Conservation (phyloP, 2,888 invertebrate genomes). For the Steromphala cineraria region DNA sequence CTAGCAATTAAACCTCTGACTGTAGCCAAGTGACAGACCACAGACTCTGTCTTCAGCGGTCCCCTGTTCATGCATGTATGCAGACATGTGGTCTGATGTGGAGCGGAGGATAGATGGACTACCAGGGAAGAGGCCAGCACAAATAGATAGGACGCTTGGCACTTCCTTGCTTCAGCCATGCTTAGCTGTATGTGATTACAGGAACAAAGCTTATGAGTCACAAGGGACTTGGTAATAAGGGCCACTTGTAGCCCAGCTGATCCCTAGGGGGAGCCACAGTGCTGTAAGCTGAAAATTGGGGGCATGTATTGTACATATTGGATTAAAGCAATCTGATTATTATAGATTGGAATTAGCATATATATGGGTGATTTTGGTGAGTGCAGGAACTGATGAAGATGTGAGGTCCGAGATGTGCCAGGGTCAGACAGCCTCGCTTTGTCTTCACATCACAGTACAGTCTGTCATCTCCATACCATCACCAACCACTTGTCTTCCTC, state of each 20-base stretch:
- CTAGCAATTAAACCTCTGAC: too few species aligned
- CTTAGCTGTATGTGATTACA: neutral
- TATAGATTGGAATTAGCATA: constrained; percentile 17
- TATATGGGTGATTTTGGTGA: constrained; percentile 3
- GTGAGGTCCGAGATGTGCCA: neutral
- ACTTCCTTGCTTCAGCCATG: too few species aligned
- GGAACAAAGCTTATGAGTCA: neutral
- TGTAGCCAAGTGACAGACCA: too few species aligned
- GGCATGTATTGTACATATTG: neutral
- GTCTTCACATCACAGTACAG: too few species aligned
- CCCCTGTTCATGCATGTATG: too few species aligned
- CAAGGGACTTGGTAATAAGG: neutral
- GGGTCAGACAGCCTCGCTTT: too few species aligned
- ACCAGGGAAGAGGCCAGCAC: neutral
- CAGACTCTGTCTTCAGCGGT: too few species aligned
- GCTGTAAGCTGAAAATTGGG: neutral
- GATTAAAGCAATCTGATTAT: constrained; percentile 4
- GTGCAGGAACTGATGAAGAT: neutral
- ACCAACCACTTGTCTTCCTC: too few species aligned
- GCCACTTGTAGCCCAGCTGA: constrained; percentile 5
- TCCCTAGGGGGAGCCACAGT: neutral
- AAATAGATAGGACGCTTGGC: neutral
- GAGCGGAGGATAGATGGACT: neutral
- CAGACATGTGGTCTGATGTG: too few species aligned
- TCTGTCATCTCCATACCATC: too few species aligned